Conservation (phyloP, 2,888 invertebrate genomes). For the Scaeva pyrastri region DNA sequence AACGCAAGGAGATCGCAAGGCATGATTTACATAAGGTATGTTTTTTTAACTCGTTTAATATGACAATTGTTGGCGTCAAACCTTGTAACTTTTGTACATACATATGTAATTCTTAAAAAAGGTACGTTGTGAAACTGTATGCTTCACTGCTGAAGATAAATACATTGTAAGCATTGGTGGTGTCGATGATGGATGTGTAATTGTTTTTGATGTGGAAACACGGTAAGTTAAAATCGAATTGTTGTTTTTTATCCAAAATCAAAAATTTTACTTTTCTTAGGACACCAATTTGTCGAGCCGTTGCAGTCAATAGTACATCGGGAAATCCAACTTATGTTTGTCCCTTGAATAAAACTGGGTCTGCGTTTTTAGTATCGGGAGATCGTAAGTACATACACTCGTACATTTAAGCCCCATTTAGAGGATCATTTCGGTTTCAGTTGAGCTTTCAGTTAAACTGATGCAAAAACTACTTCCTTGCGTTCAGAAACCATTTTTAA, state of each 20-base stretch:
- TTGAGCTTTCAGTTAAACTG: too few relatives aligned
- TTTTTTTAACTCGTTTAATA: too few relatives aligned
- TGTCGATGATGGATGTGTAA: constrained; percentile 94
- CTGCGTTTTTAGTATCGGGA: constrained; percentile 90
- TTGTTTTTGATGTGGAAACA: constrained; percentile 91
- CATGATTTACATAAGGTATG: constrained; percentile 93
- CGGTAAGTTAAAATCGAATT: constrained; percentile 77
- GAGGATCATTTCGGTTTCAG: too few relatives aligned
- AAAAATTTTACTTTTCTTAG: too few relatives aligned
- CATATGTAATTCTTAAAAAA: constrained; percentile 77
- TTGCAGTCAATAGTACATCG: constrained; percentile 88
- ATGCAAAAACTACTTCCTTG: too few relatives aligned
- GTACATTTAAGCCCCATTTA: too few relatives aligned
- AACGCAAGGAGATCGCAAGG: constrained; percentile 86
- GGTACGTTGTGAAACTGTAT: constrained; percentile 93
- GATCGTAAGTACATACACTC: constrained; percentile 86
- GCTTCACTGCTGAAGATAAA: constrained; percentile 91
- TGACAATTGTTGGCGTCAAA: neutral
- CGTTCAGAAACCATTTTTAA: too few relatives aligned
- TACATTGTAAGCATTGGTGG: constrained; percentile 95
- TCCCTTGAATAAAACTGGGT: constrained; percentile 85
- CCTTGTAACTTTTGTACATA: neutral
- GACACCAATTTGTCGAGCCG: constrained; percentile 87
- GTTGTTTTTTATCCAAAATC: constrained; percentile 75
- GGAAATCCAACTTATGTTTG: constrained; percentile 88